Evolutionary conservation across 2,113 vertebrate genomes (phyloP), one percentile per base, ranked within the genome.

Genomic region (Choloepus hoffmanni): DNA sequence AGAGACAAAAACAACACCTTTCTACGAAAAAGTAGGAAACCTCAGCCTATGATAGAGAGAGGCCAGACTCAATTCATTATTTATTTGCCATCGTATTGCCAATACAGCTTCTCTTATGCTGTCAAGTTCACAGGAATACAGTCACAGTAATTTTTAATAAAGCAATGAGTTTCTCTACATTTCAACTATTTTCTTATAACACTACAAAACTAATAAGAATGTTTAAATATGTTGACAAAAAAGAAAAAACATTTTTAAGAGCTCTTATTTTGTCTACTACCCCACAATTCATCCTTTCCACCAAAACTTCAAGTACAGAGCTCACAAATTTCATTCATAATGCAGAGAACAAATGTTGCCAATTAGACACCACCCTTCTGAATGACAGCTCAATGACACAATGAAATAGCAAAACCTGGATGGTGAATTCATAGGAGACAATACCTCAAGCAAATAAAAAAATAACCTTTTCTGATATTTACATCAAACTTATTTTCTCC

Each of bases 101-200:
- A 92, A 40, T 81, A 79, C 28, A 18, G 26, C 4, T 93, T 96
- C 36, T 94, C 65, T 79, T 87, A 89, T 16, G 19, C 60, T 87
- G 79, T 83, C 83, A 96, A 76, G 58, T 92, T 92, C 84, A 84
- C 40, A 91, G 73, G 40, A 70, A 76, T 92, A 94, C 84, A 77
- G 72, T 94, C 85, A 95, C 58, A 93, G 93, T 16, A 90, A 74
- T 96, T 60, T 76, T 95, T 96, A 96, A 70, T 82, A 90, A 85
- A 92, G 45, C 45, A 95, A 65, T 48, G 50, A 74, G 67, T 78
- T 78, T 79, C 67, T 89, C 73, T 53, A 8, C 58, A 74, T 91
- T 94, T 96, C 93, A 84, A 33, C 40, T 92, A 45, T 85, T 95
- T 94, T 90, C 76, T 94, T 88, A 21, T 85, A 45, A 95, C 40